Evolutionary conservation across 2,797 vertebrate genomes (phyloP).

Genomic region (Loriculus beryllinus): DNA sequence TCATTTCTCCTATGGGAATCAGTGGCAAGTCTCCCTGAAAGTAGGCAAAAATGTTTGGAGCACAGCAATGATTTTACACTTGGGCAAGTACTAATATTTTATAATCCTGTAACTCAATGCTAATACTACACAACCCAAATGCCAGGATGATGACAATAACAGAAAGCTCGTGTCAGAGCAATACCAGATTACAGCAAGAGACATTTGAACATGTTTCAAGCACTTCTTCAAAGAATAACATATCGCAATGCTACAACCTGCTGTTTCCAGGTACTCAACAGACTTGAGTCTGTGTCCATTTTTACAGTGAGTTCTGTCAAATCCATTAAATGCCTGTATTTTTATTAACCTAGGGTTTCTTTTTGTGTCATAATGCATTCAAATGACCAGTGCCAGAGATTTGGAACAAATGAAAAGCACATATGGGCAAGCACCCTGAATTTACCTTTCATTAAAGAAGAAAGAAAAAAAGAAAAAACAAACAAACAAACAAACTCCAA

Average conservation of each 20-base stretch:
- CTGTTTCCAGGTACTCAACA: neutral
- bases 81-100: neutral
- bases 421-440: neutral
- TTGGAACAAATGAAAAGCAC: neutral
- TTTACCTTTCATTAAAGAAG: neutral
- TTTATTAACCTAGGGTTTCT: slow-evolving; percentile 5
- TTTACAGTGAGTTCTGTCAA: neutral
- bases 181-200: neutral
- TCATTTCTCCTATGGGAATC: neutral
- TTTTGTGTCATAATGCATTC: neutral
- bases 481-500: neutral
- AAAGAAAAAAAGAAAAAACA: neutral
- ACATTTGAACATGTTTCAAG: neutral
- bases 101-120: neutral
- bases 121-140: neutral
- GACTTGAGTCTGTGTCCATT: neutral
- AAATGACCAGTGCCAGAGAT: neutral
- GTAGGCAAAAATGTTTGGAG: neutral
- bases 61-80: neutral
- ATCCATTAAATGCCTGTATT: neutral
- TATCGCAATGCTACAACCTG: neutral
- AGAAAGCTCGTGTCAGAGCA: neutral
- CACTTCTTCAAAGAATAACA: neutral
- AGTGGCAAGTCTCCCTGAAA: neutral
- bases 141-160: neutral